Evolutionary conservation across 2,888 invertebrate genomes (phyloP), one percentile per base, ranked within the genome.

Genomic region (Sminthurinus aureus): DNA sequence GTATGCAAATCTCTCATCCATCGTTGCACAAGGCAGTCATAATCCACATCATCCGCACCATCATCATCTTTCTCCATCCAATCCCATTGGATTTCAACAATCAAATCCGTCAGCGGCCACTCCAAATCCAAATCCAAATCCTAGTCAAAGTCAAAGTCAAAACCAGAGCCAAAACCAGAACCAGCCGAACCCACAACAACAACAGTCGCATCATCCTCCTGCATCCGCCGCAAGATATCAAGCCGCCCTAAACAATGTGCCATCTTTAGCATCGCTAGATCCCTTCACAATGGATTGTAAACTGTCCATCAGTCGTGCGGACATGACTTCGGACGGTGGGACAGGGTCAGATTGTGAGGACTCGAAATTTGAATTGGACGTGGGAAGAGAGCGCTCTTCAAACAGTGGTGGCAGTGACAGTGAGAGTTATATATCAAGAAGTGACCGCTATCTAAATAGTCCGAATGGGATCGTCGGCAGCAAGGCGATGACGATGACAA

Each of bases 271-370:
- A n/a, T 38, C 38, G 69, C 51, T 69, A 20, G 79, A 79, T n/a
- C 67, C 79, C 18, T 79, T 79, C 67, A 38, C 50, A 50, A n/a
- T n/a, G 18, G 84, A 84, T 20, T 69, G 71, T 69, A 81, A 81
- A 77, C 66, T 79, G 79, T 84, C 84, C 79, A 77, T 79, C n/a
- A 76, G 85, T 38, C 84, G 85, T 24, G 24, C 13, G 2, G 86
- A 86, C 77, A 82, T 84, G 67, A 3, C 2, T 58, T 87, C 87
- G 8, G 87, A 87, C 74, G 86, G 86, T 52, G 86, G 86, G 58
- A 87, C 87, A 13, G 20, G 84, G 79, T 87, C 87, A 71, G 88
- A 88, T 74, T 86, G 87, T 83, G 88, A 88, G 76, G 88, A 88
- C 78, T 86, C 86, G 18, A 88, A 88, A 69, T 87, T 87, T 69